A percentile compares a stretch with the other conserved stretches of the same genome.
Evolutionary conservation across 2,113 vertebrate genomes (phyloP).

Genomic region (Setophaga kirtlandii): DNA sequence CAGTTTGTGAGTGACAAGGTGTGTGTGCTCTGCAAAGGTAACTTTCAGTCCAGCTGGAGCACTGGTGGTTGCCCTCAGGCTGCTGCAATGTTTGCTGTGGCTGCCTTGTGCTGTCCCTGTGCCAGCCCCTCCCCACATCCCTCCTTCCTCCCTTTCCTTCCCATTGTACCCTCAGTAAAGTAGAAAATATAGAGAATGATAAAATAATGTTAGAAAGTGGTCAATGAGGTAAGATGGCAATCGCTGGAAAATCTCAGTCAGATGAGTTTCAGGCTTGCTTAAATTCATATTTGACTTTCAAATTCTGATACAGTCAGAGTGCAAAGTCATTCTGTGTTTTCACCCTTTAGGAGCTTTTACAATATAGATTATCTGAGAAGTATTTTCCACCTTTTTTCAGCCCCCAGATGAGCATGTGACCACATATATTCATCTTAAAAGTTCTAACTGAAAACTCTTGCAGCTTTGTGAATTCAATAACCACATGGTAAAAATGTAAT

Average conservation of each 20-base stretch:
- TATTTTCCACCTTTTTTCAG: background rate
- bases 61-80: background rate
- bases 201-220: background rate
- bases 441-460: background rate
- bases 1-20: constrained; percentile 1
- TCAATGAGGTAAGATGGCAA: background rate
- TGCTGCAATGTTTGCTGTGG: background rate
- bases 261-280: background rate
- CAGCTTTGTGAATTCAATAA: background rate
- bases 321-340: background rate
- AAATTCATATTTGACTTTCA: background rate
- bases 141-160: background rate
- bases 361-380: background rate
- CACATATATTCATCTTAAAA: background rate
- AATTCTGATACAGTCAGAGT: background rate
- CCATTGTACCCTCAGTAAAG: background rate
- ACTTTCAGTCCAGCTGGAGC: background rate
- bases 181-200: background rate
- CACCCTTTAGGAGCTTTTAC: background rate
- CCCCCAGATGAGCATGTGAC: background rate
- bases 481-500: background rate
- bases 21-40: constrained; percentile 16
- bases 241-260: background rate
- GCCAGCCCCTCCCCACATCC: background rate
- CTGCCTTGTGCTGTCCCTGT: background rate